Conservation (phyloP, 1,140 invertebrate species). For the Bursaphelenchus mucronatus region DNA sequence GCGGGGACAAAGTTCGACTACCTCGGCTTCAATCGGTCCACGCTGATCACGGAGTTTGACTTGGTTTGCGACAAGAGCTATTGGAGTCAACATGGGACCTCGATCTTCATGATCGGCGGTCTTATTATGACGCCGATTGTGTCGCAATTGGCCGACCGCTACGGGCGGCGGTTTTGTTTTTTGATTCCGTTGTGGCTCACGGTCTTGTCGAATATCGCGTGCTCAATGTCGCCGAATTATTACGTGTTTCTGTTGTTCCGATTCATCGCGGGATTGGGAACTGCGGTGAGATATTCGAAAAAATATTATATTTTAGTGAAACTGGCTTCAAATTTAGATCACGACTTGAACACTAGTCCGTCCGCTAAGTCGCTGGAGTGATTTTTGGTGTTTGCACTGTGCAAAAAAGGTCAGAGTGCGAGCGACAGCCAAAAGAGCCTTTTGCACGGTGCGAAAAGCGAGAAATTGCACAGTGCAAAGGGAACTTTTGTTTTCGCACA, state of each 20-base stretch:
- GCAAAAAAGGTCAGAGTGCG: too few species aligned
- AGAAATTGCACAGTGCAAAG: too few species aligned
- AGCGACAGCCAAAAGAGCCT: too few species aligned
- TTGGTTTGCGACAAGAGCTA: constrained; percentile 34
- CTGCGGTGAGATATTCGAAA: constrained; percentile 31
- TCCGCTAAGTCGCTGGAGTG: too few species aligned
- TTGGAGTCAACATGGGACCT: constrained; percentile 39
- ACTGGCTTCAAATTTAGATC: too few species aligned
- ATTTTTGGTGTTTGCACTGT: too few species aligned
- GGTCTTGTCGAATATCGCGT: constrained; percentile 45
- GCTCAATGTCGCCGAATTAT: constrained; percentile 41
- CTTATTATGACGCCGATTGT: constrained; percentile 36
- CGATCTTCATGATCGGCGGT: constrained; percentile 36
- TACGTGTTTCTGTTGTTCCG: constrained; percentile 42
- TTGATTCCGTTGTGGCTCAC: constrained; percentile 43
- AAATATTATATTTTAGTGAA: too few species aligned
- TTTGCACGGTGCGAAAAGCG: too few species aligned
- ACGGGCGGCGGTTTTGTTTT: constrained; percentile 42
- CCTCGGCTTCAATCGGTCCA: constrained; percentile 21
- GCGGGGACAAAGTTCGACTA: constrained; percentile 23
- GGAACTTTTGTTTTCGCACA: too few species aligned
- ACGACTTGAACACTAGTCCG: too few species aligned
- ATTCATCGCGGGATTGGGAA: constrained; percentile 40
- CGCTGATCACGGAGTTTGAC: constrained; percentile 28
- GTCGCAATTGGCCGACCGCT: constrained; percentile 36